Evolutionary conservation across 2,113 vertebrate genomes (phyloP).

Genomic region (Prionailurus viverrinus): DNA sequence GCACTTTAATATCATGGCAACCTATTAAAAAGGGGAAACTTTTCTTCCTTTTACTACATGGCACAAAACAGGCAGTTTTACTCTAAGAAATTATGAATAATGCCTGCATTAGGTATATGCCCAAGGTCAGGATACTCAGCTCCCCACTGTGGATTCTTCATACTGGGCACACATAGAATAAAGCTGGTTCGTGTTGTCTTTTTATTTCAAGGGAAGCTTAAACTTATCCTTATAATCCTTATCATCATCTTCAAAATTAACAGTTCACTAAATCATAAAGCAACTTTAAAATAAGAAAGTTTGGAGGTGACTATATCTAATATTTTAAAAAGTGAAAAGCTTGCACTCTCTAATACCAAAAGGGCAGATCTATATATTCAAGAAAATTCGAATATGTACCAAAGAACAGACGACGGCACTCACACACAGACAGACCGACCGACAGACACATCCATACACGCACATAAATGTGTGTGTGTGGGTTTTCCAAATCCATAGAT

Average conservation of each 20-base stretch:
- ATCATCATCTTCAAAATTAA: background rate
- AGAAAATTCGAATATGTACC: background rate
- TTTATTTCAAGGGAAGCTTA: constrained; percentile 1
- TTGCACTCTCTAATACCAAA: background rate
- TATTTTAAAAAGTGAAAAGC: constrained; percentile 29
- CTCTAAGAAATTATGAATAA: background rate
- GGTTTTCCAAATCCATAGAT: background rate
- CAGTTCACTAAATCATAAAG: constrained; percentile 45
- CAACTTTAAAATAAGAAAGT: background rate
- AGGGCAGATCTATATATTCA: background rate
- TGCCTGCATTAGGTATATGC: background rate
- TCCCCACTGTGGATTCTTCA: background rate
- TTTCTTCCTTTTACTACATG: background rate
- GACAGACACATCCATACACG: background rate
- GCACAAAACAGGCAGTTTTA: constrained; percentile 38
- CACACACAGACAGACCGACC: background rate
- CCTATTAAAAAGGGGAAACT: background rate
- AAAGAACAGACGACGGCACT: background rate
- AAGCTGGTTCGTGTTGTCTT: background rate
- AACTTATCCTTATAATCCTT: background rate
- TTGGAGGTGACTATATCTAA: background rate
- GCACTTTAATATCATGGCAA: background rate
- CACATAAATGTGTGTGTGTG: background rate
- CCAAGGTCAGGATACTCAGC: background rate
- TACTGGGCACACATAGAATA: background rate